Percentiles rank a stretch among this genome's conserved stretches.
Evolutionary conservation across 1,140 invertebrate species (phyloP).

Genomic region (Streblospio benedicti): DNA sequence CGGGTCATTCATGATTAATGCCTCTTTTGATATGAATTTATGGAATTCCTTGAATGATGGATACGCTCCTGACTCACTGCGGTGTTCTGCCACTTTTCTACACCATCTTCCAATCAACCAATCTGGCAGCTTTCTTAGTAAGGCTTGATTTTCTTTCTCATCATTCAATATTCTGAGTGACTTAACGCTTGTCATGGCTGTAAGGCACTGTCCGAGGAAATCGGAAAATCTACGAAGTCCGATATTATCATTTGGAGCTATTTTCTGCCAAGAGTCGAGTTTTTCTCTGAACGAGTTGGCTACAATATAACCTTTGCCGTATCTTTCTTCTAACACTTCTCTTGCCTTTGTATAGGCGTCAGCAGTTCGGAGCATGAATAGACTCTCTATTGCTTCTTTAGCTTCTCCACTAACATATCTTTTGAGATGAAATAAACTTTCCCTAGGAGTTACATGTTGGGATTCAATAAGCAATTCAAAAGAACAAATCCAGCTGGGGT

Average conservation of each 20-base stretch:
- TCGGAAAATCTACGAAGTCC: conserved; percentile 17
- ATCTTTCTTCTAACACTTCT: background rate
- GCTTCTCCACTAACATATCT: conserved; percentile 7
- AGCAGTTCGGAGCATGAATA: conserved; percentile 7
- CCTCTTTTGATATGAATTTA: background rate
- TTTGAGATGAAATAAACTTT: conserved; percentile 6
- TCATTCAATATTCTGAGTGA: background rate
- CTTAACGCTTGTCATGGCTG: background rate
- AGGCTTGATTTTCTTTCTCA: background rate
- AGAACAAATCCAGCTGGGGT: conserved; percentile 5
- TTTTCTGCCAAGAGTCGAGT: conserved; percentile 6
- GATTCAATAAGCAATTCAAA: conserved; percentile 3
- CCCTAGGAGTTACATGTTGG: background rate
- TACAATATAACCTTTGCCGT: background rate
- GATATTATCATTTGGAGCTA: conserved; percentile 4
- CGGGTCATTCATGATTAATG: background rate
- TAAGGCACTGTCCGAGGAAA: conserved; percentile 15
- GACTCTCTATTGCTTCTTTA: conserved; percentile 2
- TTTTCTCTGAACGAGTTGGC: conserved; percentile 6
- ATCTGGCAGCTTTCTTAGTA: background rate
- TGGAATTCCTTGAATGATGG: background rate
- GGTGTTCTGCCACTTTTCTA: background rate
- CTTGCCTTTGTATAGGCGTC: background rate
- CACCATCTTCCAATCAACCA: background rate
- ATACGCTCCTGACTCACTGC: background rate